phyloP scores from a whole-genome alignment of 2,113 vertebrate genomes.

The Muntiacus reevesi region DNA sequence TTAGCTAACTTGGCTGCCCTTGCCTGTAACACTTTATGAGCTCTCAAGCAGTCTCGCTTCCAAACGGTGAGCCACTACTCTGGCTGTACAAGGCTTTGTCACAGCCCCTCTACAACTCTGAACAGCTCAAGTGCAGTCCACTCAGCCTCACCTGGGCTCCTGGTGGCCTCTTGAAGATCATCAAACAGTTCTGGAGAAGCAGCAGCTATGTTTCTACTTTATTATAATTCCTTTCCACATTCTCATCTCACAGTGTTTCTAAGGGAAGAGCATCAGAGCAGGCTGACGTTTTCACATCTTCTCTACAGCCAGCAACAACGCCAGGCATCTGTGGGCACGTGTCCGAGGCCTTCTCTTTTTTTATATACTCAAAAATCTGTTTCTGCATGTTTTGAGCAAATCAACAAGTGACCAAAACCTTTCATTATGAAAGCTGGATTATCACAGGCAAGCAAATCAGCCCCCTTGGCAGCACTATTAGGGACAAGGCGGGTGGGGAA shows the following conservation, averaged over 20 bases:
- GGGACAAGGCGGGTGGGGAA: neutral
- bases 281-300: neutral
- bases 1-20: neutral
- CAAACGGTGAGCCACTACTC: neutral
- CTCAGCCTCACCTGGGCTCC: neutral
- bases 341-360: neutral
- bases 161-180: fast-evolving
- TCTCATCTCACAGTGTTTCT: neutral
- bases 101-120: fast-evolving
- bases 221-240: neutral
- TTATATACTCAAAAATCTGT: neutral
- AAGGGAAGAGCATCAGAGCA: neutral
- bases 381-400: neutral
- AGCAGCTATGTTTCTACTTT: neutral
- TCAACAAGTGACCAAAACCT: neutral
- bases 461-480: neutral
- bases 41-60: neutral
- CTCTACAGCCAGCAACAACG: neutral
- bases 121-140: neutral
- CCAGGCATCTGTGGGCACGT: fast-evolving
- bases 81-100: neutral
- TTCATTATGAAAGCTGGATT: neutral
- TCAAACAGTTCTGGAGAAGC: neutral
- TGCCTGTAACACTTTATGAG: neutral
- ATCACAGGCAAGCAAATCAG: neutral